Base-by-base conservation (phyloP, 2,113 vertebrate genomes). In the Dicaeum eximium region DNA sequence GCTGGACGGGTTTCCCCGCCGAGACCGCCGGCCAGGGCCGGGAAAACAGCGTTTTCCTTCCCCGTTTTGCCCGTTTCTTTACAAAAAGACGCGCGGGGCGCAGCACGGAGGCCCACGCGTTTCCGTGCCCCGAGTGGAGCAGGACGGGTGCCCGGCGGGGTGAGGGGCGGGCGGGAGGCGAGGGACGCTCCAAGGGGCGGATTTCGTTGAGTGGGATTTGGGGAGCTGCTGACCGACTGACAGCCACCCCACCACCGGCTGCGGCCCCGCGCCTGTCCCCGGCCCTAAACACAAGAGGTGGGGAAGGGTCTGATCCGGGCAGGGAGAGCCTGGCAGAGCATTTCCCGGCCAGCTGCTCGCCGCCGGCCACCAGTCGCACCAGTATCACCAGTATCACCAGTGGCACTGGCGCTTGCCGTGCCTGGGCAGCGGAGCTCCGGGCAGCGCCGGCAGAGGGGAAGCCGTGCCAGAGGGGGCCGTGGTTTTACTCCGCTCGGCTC, bases 171-270 rank as follows among this genome's bases (percentile, higher is more conserved):
- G 2, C 5, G 16, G 14, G 11, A 30, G 17, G 16, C 19, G 48
- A 31, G 28, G 27, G n/a, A 6, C 10, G 2, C 70, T 88, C 35
- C 70, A 10, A n/a, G 30, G 35, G 6, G 11, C 27, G 4, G 53
- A 88, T 95, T 95, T 96, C 94, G 92, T 96, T 96, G 61, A 93
- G 78, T 13, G 44, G 53, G 11, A 1, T 86, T 90, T 81, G 79
- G 48, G 44, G 27, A 60, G 37, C 33, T 13, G 22, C 66, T 25
- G 19, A 30, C 24, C 2, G 40, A 21, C 15, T 20, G 27, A 15
- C 44, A 7, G 42, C 16, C 21, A 23, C 7, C 3, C 40, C 21
- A 9, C 13, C 11, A 11, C 6, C 5, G 11, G 37, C 42, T 48
- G 25, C 22, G 6, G 25, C 56, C 30, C 33, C n/a, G 24, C 37